Evolutionary conservation across 2,888 invertebrate species (phyloP), one percentile per base, ranked within the genome.

Genomic region (Gerosis bhagava): DNA sequence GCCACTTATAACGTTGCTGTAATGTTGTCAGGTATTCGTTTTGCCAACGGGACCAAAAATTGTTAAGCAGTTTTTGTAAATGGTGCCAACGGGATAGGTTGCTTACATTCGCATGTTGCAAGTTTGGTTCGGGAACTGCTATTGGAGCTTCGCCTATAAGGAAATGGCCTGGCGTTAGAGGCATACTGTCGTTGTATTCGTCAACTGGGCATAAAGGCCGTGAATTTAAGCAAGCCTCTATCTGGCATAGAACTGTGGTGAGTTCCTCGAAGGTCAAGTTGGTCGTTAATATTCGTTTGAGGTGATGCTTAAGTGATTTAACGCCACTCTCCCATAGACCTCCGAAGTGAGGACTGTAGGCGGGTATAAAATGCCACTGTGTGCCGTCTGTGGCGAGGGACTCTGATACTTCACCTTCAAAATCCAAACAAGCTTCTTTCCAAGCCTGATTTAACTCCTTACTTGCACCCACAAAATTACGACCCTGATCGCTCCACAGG

Each of bases 311-410:
- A 0, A 36, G 25, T 4, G 45, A 56, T 6, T 40, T 50, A 1
- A 61, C 45, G 2, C 54, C 58, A 5, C 57, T 51, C 32, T 62
- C 62, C 62, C 59, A 62, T 3, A 59, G 22, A 10, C 59, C 54
- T 1, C 56, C 56, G 35, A 56, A 57, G 25, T 56, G 53, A 11
- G 54, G 57, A 17, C 47, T 36, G 5, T 36, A 50, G 5, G 60
- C 53, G 12, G 60, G 57, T 21, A 57, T 60, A 13, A 54, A 60
- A 26, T 56, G 50, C 56, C 53, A 57, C 5, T 11, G 16, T 13
- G 45, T 45, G 5, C 45, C 45, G 13, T 31, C 32, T 22, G 25
- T 31, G 8, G 16, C 31, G 3, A 45, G n/a, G 11, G 32, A 5
- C n/a, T n/a, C n/a, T n/a, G n/a, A n/a, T n/a, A n/a, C n/a, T n/a